Evolutionary conservation across 2,113 vertebrate genomes (phyloP).

Genomic region (Indicator maculatus): DNA sequence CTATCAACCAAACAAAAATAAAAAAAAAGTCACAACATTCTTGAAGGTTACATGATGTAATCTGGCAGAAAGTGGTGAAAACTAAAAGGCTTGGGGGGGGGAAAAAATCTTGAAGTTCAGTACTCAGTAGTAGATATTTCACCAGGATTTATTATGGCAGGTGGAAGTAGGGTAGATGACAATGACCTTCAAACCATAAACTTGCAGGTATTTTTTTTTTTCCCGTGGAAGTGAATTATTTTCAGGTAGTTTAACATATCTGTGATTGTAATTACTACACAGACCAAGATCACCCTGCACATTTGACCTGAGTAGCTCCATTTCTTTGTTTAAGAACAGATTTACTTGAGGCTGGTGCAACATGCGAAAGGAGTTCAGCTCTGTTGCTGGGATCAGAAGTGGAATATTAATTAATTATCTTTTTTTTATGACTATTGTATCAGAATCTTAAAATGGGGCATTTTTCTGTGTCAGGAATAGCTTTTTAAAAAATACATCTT

Average conservation of each 20-base stretch:
- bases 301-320: slow-evolving; percentile 11
- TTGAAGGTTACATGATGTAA: slow-evolving; percentile 39
- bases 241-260: slow-evolving; percentile 63
- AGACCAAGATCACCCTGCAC: slow-evolving; percentile 41
- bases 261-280: slow-evolving; percentile 50
- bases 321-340: slow-evolving; percentile 54
- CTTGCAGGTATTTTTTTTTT: slow-evolving; percentile 42
- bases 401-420: slow-evolving; percentile 2
- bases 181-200: slow-evolving; percentile 67
- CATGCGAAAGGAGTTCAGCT: neutral
- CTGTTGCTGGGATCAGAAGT: slow-evolving; percentile 5
- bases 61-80: slow-evolving; percentile 27
- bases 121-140: slow-evolving; percentile 63
- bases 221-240: slow-evolving; percentile 56
- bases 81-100: neutral
- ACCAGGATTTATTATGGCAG: slow-evolving; percentile 35
- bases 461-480: slow-evolving; percentile 13
- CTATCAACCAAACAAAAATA: neutral
- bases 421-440: neutral
- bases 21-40: neutral
- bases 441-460: slow-evolving; percentile 1
- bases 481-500: slow-evolving; percentile 15
- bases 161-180: slow-evolving; percentile 44
- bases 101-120: slow-evolving; percentile 28
- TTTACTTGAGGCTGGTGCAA: slow-evolving; percentile 48